Percentiles rank a stretch among this genome's conserved stretches.
These are phyloP conservation scores for Pseudococcus viburni DNA, from an alignment of 2,888 invertebrate species.

Conservation along the genomic window DNA sequence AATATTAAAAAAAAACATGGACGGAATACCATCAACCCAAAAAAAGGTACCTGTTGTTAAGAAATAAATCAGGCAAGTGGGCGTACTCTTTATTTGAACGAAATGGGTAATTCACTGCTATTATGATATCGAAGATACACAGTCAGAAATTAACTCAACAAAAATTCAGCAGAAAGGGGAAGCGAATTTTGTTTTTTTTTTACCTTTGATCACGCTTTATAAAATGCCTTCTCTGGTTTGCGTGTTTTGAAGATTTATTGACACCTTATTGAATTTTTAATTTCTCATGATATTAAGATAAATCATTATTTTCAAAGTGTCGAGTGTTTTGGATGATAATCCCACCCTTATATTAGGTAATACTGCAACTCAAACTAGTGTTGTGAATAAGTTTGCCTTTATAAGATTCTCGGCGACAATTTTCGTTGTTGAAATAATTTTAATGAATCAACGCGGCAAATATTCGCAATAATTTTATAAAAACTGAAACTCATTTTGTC, in stretches of 20 bases:
- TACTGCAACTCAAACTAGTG: too few relatives aligned
- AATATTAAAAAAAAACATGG: background rate
- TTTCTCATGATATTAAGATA: constrained; percentile 13
- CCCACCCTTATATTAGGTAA: too few relatives aligned
- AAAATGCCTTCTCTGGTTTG: background rate
- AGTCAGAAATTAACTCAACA: background rate
- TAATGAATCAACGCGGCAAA: too few relatives aligned
- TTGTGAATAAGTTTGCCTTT: background rate
- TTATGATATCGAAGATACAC: background rate
- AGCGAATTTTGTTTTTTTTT: background rate
- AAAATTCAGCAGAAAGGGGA: background rate
- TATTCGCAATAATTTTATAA: too few relatives aligned
- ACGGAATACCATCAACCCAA: background rate
- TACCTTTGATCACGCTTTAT: background rate
- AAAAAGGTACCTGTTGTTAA: constrained; percentile 9
- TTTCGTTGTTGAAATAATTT: too few relatives aligned
- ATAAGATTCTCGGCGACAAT: too few relatives aligned
- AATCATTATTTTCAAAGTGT: background rate
- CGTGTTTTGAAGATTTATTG: constrained; percentile 11
- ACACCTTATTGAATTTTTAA: constrained; percentile 6
- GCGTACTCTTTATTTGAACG: too few relatives aligned
- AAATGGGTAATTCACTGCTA: background rate
- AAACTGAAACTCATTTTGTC: too few relatives aligned
- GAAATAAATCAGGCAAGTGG: background rate
- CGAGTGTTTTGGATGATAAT: too few relatives aligned